Base-by-base conservation (phyloP, 2,888 invertebrate species). In the Zootermopsis nevadensis region DNA sequence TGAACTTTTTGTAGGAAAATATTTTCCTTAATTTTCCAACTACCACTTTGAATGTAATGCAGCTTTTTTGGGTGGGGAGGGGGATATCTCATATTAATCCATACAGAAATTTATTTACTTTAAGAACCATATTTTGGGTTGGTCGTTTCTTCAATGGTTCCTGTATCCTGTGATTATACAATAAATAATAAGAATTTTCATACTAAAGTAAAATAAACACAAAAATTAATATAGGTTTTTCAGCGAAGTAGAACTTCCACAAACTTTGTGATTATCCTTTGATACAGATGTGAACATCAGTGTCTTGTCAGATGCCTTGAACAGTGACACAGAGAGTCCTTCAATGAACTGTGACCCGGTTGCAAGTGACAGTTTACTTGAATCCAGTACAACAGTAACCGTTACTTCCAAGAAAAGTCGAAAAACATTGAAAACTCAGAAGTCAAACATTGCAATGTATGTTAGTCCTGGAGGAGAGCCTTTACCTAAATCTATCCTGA, bases 281-380 rank as follows among this genome's bases (percentile, higher is more conserved):
- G n/a, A 27, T 60, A 27, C 60, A 60, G 60, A 60, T 60, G 60
- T 60, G 27, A 60, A 12, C 12, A 27, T 27, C 60, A 60, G 2
- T 8, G 60, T 60, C 8, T 60, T 60, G 27, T 60, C 60, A n/a
- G 74, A 74, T 4, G 74, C 55, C 0, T n/a, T 82, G 30, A 86
- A 87, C 86, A 87, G 87, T 69, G 87, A 88, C 81, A 87, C 87
- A 15, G 87, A 87, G 74, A 87, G 87, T 67, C 88, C 88, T 12
- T 88, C 88, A 19, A 86, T 87, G 22, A 69, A 76, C 77, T 67
- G 33, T 30, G 82, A 82, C n/a, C 82, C 83, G 24, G 67, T 35
- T 53, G 69, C 74, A 35, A 72, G 15, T 19, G 79, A 53, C 60
- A 69, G 38, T 22, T 27, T 81, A 24, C 79, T 38, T 7, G 33